Evolutionary conservation across 2,797 vertebrate species (phyloP).

Genomic region (Accipiter minullus): DNA sequence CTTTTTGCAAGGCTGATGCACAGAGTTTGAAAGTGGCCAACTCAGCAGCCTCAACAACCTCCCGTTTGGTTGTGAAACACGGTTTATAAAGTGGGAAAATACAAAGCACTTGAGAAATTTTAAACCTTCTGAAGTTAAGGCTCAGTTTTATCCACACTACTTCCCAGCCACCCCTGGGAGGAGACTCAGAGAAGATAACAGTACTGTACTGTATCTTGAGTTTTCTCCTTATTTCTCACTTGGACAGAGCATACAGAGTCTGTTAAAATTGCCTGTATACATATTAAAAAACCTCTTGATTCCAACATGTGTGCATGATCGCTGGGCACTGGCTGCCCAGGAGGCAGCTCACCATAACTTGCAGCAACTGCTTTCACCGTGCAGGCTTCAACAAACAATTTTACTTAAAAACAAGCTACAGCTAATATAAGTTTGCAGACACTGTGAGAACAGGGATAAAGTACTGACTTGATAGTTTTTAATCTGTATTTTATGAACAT

Average conservation of each 20-base stretch:
- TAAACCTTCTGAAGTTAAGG: not conserved
- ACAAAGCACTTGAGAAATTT: not conserved
- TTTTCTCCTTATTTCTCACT: not conserved
- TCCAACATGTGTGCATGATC: accelerated
- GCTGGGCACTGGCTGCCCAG: not conserved
- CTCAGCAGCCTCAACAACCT: not conserved
- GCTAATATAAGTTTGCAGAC: not conserved
- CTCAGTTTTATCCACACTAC: not conserved
- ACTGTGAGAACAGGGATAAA: not conserved
- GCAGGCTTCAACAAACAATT: not conserved
- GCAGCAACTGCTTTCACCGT: not conserved
- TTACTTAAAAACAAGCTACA: not conserved
- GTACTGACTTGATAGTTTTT: not conserved
- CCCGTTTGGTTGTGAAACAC: not conserved
- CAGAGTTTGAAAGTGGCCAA: not conserved
- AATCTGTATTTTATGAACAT: not conserved
- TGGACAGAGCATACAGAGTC: not conserved
- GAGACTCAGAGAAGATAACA: not conserved
- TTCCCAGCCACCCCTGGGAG: not conserved
- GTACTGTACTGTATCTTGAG: not conserved
- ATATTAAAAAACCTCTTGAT: too few species aligned
- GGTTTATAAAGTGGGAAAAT: not conserved
- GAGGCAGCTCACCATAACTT: not conserved
- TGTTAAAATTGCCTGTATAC: not conserved
- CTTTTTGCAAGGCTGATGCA: not conserved